Evolutionary conservation across 2,113 vertebrate species (phyloP), one percentile per base, ranked within the genome.

Genomic region (Genyomyrus donnyi): DNA sequence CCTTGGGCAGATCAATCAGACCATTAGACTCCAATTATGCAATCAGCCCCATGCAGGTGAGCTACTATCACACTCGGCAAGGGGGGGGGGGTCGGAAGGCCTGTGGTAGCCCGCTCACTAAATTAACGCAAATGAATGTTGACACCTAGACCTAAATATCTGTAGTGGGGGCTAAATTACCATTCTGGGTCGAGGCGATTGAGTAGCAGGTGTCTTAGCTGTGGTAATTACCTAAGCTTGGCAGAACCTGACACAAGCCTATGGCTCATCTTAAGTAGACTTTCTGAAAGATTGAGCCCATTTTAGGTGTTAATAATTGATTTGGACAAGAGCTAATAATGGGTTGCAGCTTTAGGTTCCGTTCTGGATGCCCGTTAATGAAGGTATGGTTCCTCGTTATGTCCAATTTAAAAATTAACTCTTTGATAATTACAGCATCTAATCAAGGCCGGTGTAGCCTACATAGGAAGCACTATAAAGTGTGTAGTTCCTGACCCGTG

Each of bases 121-220:
- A 96, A 96, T 96, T 95, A 96, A 96, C 94, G 89, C 94, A 96
- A 96, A 96, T 96, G 95, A 96, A 96, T 96, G 95, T 95, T 96
- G 95, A 96, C 96, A 96, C 95, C 93, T 94, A 94, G 95, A 96
- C 95, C 96, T 94, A 96, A 96, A 96, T 95, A 95, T 95, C 95
- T 95, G 94, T 95, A 93, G 93, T 94, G 91, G 91, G 92, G 94
- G 95, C 95, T 94, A 94, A 95, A 95, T 95, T 94, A 96, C 94
- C 93, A 93, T 94, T 94, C 93, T 93, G 92, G 95, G 96, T 96
- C 93, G 93, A 96, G 95, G 94, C 95, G 95, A 95, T 95, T 96
- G 96, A 96, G 96, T 95, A 96, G 96, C 96, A 96, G 96, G 96
- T 96, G 96, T 96, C 95, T 96, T 94, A 94, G 95, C 95, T 92